These are phyloP conservation scores for Sarcophaga peregrina DNA, from an alignment of 1,140 invertebrate genomes.

Conservation along the genomic window DNA sequence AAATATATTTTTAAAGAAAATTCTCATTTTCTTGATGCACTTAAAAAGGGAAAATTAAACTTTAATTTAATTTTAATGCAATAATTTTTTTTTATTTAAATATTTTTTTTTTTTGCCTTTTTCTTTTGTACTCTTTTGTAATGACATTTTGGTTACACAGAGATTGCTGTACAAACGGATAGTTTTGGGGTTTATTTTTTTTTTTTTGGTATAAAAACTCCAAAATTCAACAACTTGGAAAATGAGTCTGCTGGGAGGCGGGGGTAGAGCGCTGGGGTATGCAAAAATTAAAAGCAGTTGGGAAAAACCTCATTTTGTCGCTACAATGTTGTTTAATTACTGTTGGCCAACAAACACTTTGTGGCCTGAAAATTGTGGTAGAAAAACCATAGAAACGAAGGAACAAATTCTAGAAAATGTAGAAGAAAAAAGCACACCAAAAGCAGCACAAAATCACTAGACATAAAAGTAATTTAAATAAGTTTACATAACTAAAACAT, in stretches of 20 bases:
- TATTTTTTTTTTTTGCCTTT: neutral
- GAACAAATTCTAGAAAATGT: neutral
- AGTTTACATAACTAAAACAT: slow-evolving; percentile 14
- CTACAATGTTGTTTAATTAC: slow-evolving; percentile 40
- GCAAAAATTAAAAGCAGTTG: neutral
- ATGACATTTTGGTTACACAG: neutral
- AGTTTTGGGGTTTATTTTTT: neutral
- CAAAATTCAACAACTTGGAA: slow-evolving; percentile 33
- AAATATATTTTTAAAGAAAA: too few relatives aligned
- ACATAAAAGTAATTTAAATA: slow-evolving; percentile 7
- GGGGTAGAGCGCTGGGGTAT: too few relatives aligned
- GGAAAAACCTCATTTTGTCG: slow-evolving; percentile 37
- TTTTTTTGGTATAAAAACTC: neutral
- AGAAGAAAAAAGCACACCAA: neutral
- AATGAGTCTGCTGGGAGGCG: slow-evolving; percentile 2
- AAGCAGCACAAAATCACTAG: neutral
- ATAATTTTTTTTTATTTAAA: slow-evolving; percentile 12
- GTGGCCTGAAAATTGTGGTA: slow-evolving; percentile 27
- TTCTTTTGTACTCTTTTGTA: neutral
- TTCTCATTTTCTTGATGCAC: too few relatives aligned
- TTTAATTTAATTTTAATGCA: slow-evolving; percentile 36
- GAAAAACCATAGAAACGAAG: neutral
- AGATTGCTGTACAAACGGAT: neutral
- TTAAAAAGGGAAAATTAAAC: neutral
- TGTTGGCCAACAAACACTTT: slow-evolving; percentile 34